Evolutionary conservation across 1,140 invertebrate species (phyloP).

Genomic region (Sitophilus oryzae): DNA sequence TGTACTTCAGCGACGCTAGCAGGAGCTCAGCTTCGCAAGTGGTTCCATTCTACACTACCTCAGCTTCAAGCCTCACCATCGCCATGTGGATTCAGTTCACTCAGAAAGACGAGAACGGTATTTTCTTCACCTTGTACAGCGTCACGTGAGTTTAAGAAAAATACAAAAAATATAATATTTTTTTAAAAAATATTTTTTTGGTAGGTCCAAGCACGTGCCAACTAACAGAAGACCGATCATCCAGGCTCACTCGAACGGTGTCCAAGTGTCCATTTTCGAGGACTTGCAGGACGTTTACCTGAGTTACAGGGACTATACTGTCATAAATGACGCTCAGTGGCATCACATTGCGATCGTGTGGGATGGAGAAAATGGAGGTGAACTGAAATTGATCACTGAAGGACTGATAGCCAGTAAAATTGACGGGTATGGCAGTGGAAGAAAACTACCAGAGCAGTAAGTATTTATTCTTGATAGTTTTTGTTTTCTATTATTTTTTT

Average conservation of each 20-base stretch:
- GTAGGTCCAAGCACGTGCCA: constrained; percentile 72
- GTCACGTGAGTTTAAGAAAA: constrained; percentile 68
- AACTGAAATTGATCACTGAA: constrained; percentile 84
- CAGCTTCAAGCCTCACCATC: constrained; percentile 74
- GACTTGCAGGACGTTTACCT: constrained; percentile 85
- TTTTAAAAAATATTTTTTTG: too few relatives aligned
- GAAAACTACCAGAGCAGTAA: constrained; percentile 73
- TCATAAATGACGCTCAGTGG: constrained; percentile 94
- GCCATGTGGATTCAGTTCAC: constrained; percentile 96
- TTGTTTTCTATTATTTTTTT: too few relatives aligned
- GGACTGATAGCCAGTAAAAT: constrained; percentile 86
- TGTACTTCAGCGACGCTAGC: constrained; percentile 86
- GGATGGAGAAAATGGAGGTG: constrained; percentile 78
- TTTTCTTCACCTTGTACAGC: constrained; percentile 89
- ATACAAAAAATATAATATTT: too few relatives aligned
- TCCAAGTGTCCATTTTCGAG: constrained; percentile 82
- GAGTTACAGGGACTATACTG: constrained; percentile 84
- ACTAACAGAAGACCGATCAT: constrained; percentile 71
- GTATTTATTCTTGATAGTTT: too few relatives aligned
- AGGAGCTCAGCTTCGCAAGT: constrained; percentile 83
- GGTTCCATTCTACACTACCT: constrained; percentile 79
- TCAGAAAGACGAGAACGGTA: constrained; percentile 79
- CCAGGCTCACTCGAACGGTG: constrained; percentile 84
- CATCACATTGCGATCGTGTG: constrained; percentile 92
- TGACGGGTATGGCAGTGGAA: constrained; percentile 76